These are phyloP conservation scores for Calonectris borealis DNA, from an alignment of 2,113 vertebrate species.

Conservation along the genomic window DNA sequence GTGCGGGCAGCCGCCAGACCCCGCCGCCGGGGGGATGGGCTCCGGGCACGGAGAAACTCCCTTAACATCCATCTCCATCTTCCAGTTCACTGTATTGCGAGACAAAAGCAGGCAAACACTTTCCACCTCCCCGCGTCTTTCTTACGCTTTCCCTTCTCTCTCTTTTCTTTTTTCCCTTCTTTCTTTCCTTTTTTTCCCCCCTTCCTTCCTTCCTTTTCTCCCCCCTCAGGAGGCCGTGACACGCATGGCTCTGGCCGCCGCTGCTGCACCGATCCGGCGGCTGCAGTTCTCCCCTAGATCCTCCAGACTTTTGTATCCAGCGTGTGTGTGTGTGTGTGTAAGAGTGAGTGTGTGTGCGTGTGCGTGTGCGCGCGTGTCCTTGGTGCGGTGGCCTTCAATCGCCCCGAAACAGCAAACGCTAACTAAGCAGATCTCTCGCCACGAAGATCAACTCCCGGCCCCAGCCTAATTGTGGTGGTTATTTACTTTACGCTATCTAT, in stretches of 20 bases:
- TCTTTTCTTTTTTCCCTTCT: not conserved
- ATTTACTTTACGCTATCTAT: constrained; percentile 47
- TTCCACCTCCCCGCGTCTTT: constrained; percentile 65
- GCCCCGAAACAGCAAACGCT: constrained; percentile 61
- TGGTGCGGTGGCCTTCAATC: constrained; percentile 69
- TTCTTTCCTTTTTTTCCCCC: not conserved
- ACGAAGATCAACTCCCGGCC: constrained; percentile 18
- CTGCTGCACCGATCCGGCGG: constrained; percentile 39
- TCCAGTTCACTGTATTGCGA: constrained; percentile 78
- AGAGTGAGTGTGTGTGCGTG: not conserved
- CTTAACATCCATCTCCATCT: constrained; percentile 88
- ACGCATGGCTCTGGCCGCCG: constrained; percentile 68
- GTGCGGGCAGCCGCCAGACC: constrained; percentile 79
- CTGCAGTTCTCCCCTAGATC: constrained; percentile 31
- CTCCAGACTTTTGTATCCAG: constrained; percentile 58
- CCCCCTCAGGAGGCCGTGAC: constrained; percentile 67
- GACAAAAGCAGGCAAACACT: constrained; percentile 75
- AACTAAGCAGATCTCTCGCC: constrained; percentile 50
- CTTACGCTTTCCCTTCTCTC: not conserved
- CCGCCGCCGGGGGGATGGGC: constrained; percentile 80
- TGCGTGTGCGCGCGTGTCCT: constrained; percentile 59
- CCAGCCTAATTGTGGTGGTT: not conserved
- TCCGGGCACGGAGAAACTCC: constrained; percentile 81
- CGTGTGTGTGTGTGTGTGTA: not conserved
- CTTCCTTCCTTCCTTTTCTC: not conserved